Evolutionary conservation across 2,888 invertebrate genomes (phyloP), one percentile per base, ranked within the genome.

Genomic region (Perizoma affinitatum): DNA sequence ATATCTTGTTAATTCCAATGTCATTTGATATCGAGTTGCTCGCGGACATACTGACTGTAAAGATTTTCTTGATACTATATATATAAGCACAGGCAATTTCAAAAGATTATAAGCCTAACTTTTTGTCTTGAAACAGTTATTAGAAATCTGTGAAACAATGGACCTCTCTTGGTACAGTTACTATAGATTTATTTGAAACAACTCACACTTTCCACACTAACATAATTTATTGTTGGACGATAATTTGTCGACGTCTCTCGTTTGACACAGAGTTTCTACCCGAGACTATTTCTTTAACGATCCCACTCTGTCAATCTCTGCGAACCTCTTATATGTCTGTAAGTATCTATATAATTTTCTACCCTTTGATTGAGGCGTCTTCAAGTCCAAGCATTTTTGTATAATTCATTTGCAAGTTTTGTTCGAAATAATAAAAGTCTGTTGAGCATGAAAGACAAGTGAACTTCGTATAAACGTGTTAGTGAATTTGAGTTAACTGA

Each of bases 211-310:
- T 66, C 67, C 74, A 66, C 76, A 54, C 75, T 79, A 80, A 81
- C 82, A 76, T 68, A 79, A 82, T 84, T 82, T 78, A 77, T 76
- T 68, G 68, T 61, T 58, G 51, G 44, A 55, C 63, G 71, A 77
- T 79, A 81, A 82, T 83, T 84, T 79, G 75, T 79, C 74, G 73
- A 76, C 68, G 74, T 74, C 77, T 71, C 72, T 66, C 63, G 67
- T 65, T 68, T 65, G 65, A 66, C 72, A 67, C 61, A 58, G 61
- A 51, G 57, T 67, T 75, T 75, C 49, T 53, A 53, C 48, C 54
- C 53, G 6, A 46, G 48, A 47, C 57, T 48, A 49, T 46, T 63
- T 76, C 73, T 72, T 74, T 77, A 78, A 71, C 65, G 65, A 70
- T 65, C 62, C 54, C 49, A 55, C 59, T 40, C 67, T 68, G 71